These are phyloP conservation scores for Hymenochirus boettgeri DNA, from an alignment of 2,113 vertebrate genomes.

Conservation along the genomic window DNA sequence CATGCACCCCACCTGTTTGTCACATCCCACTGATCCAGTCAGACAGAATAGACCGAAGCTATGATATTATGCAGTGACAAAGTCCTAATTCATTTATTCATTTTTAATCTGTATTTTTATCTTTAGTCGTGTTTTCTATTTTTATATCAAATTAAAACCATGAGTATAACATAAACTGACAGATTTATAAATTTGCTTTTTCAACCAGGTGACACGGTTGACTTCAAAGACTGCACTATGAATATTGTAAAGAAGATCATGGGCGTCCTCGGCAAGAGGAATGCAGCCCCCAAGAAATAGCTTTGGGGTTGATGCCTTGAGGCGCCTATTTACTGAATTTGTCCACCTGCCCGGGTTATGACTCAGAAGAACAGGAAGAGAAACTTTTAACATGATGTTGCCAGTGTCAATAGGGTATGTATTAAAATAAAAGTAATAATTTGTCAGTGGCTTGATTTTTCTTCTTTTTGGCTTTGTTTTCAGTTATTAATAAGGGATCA, in stretches of 20 bases:
- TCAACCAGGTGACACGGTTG: constrained; percentile 54
- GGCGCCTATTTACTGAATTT: constrained; percentile 94
- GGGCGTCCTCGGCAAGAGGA: constrained; percentile 97
- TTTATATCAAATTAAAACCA: too few species aligned
- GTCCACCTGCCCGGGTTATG: constrained; percentile 95
- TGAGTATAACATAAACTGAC: not conserved
- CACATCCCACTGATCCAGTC: too few species aligned
- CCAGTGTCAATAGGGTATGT: constrained; percentile 93
- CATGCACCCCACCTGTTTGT: too few species aligned
- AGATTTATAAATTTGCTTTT: constrained; percentile 22
- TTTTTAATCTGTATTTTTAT: too few species aligned
- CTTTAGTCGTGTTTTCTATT: too few species aligned
- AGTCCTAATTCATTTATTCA: too few species aligned
- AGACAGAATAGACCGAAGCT: too few species aligned
- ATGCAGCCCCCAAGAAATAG: constrained; percentile 96
- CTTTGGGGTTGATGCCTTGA: constrained; percentile 92
- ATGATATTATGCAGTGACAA: too few species aligned
- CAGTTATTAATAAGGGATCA: too few species aligned
- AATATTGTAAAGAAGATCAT: constrained; percentile 99
- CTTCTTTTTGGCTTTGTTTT: too few species aligned
- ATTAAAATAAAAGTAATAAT: not conserved
- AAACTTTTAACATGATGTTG: constrained; percentile 99
- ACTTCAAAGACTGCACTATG: constrained; percentile 82
- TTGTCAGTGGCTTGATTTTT: too few species aligned
- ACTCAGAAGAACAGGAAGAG: constrained; percentile 97